A percentile compares a stretch with the other conserved stretches of the same genome.
These are phyloP conservation scores for Clarias batrachus DNA, from an alignment of 2,113 vertebrate genomes.

Conservation along the genomic window DNA sequence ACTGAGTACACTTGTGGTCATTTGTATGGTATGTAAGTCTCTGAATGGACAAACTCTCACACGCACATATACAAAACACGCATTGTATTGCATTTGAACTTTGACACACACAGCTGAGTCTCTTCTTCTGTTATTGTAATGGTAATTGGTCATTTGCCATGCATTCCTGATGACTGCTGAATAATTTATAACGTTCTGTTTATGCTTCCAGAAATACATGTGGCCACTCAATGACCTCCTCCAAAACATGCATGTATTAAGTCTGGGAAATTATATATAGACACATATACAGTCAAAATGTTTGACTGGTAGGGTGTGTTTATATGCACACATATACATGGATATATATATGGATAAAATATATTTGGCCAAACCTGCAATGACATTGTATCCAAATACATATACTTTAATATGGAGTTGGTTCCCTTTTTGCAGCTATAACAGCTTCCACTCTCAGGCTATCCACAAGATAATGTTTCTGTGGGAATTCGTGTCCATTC, in stretches of 20 bases:
- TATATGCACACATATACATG: too few relatives aligned
- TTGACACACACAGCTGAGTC: background rate
- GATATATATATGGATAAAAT: too few relatives aligned
- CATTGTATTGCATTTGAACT: background rate
- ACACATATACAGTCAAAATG: too few relatives aligned
- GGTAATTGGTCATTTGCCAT: background rate
- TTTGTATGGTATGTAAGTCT: background rate
- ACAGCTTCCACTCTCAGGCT: too few relatives aligned
- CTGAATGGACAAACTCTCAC: background rate
- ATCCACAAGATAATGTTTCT: too few relatives aligned
- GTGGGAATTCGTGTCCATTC: too few relatives aligned
- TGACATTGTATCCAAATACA: too few relatives aligned
- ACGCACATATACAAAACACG: background rate
- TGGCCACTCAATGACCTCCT: background rate
- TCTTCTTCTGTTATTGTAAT: background rate
- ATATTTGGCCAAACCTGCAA: too few relatives aligned
- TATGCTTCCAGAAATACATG: background rate
- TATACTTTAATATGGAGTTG: too few relatives aligned
- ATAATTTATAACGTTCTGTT: conserved; percentile 4
- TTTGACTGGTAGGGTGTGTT: too few relatives aligned
- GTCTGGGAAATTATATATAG: background rate
- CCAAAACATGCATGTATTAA: background rate
- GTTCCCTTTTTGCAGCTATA: too few relatives aligned
- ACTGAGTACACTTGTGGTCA: background rate
- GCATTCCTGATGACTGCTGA: background rate